Percentiles rank a stretch among this genome's conserved stretches.
These are phyloP conservation scores for Nyctalus aviator DNA, from an alignment of 2,797 vertebrate species.

Conservation along the genomic window DNA sequence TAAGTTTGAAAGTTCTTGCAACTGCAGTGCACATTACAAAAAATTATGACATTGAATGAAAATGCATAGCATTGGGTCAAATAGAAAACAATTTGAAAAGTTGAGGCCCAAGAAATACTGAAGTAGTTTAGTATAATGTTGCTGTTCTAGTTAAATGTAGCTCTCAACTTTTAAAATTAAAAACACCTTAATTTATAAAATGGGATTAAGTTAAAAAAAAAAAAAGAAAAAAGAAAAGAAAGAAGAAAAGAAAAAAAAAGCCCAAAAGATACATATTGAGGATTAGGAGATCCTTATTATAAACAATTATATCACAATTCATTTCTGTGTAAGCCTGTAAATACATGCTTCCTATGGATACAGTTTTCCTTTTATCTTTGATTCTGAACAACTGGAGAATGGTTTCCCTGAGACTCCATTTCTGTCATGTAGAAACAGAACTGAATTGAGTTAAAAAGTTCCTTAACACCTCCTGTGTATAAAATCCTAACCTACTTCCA, in stretches of 20 bases:
- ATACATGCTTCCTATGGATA: neutral
- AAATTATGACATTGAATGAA: constrained; percentile 45
- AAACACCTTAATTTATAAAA: neutral
- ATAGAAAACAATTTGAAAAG: constrained; percentile 48
- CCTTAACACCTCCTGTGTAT: neutral
- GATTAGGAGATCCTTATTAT: neutral
- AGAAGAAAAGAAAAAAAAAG: neutral
- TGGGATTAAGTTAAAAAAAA: neutral
- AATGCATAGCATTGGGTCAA: neutral
- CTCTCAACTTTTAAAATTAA: neutral
- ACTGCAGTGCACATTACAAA: neutral
- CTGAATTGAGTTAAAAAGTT: neutral
- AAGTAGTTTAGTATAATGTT: neutral
- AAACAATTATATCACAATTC: neutral
- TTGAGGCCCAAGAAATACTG: constrained; percentile 20
- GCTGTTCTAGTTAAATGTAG: neutral
- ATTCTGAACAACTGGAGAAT: neutral
- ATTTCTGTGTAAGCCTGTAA: neutral
- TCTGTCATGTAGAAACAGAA: neutral
- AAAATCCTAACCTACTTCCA: neutral
- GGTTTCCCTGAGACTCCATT: neutral
- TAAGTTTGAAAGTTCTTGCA: constrained; percentile 35
- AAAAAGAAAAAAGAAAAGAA: neutral
- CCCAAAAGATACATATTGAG: neutral
- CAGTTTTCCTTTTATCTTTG: neutral